Percentiles rank a stretch among this genome's conserved stretches.
phyloP scores from a whole-genome alignment of 2,797 vertebrate species.

The Falco peregrinus region DNA sequence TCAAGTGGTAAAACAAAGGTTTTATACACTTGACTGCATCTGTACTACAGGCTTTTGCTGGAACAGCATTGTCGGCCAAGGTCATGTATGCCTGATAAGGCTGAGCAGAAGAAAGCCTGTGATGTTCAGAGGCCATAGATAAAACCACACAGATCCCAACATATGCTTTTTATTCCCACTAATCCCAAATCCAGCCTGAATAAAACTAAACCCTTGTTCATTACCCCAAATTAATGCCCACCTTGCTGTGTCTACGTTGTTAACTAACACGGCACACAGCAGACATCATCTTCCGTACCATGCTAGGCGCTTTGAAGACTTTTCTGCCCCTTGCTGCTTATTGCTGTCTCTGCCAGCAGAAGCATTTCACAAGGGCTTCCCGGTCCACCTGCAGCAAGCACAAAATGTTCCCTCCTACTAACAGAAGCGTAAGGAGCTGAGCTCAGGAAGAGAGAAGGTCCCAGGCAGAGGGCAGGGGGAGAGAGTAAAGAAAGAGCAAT shows the following conservation, averaged over 20 bases:
- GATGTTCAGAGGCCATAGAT: neutral
- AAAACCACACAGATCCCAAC: neutral
- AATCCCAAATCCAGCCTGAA: neutral
- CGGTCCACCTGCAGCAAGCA: neutral
- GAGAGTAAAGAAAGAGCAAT: neutral
- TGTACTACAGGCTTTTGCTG: neutral
- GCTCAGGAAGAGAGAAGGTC: neutral
- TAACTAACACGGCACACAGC: neutral
- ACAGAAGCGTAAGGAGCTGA: neutral
- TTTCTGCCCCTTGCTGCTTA: neutral
- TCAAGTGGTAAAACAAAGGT: neutral
- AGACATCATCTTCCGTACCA: neutral
- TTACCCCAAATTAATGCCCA: neutral
- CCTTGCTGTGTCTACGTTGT: neutral
- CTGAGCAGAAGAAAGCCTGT: neutral
- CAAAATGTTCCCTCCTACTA: neutral
- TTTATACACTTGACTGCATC: neutral
- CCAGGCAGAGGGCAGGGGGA: neutral
- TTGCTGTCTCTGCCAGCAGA: neutral
- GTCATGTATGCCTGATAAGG: rapidly evolving
- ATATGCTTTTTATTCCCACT: neutral
- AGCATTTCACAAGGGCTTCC: neutral
- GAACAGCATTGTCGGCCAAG: neutral
- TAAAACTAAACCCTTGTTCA: neutral
- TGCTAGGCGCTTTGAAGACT: neutral